phyloP scores from a whole-genome alignment of 1,140 invertebrate genomes.

The Hetaerina americana region DNA sequence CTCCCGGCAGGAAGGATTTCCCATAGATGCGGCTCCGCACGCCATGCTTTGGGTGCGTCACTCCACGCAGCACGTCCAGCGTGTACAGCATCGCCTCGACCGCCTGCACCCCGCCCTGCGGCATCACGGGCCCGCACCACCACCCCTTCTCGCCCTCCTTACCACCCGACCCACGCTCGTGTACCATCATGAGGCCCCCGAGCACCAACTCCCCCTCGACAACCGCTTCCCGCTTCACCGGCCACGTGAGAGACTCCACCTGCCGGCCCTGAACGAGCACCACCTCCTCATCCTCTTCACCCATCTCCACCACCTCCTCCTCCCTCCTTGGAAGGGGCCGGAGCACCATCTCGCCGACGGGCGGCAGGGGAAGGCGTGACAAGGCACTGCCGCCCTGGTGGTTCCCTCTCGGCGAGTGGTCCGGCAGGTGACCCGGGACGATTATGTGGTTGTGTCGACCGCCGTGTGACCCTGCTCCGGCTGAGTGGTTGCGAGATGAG shows the following conservation, averaged over 20 bases:
- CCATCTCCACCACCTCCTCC: too few relatives aligned
- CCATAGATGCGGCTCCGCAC: constrained; percentile 54
- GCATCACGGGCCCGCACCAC: constrained; percentile 79
- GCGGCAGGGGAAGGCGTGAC: too few relatives aligned
- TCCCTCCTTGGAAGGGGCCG: too few relatives aligned
- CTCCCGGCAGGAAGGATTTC: constrained; percentile 50
- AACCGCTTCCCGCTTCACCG: constrained; percentile 69
- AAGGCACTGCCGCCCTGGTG: too few relatives aligned
- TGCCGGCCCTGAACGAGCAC: not conserved
- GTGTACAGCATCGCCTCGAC: constrained; percentile 88
- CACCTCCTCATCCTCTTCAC: not conserved
- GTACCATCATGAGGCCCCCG: constrained; percentile 91
- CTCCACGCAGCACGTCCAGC: constrained; percentile 42
- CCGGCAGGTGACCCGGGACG: too few relatives aligned
- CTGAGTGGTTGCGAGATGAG: too few relatives aligned
- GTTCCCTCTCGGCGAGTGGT: too few relatives aligned
- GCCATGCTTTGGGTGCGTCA: too few relatives aligned
- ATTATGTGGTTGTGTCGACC: too few relatives aligned
- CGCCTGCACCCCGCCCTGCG: constrained; percentile 83
- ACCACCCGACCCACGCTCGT: constrained; percentile 70
- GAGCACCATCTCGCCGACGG: too few relatives aligned
- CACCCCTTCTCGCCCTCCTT: constrained; percentile 26
- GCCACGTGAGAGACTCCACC: constrained; percentile 42
- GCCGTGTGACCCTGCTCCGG: too few relatives aligned
- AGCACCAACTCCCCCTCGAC: constrained; percentile 73